Percentiles rank a stretch among this genome's conserved stretches.
Evolutionary conservation across 2,113 vertebrate species (phyloP).

Genomic region (Scopus umbretta): DNA sequence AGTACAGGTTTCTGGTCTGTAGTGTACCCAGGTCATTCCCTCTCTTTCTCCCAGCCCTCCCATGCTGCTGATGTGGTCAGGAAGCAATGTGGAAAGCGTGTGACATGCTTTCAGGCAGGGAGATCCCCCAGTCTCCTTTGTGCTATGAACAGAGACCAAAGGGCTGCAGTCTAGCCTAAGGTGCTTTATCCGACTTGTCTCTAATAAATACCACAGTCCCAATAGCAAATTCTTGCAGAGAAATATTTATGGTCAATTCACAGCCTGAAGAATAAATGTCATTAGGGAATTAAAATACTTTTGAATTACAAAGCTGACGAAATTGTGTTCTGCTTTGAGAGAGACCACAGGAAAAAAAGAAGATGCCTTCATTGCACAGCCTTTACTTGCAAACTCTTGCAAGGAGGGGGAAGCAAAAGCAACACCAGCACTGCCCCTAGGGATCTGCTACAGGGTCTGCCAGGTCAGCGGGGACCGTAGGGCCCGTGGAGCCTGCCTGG

Average conservation of each 20-base stretch:
- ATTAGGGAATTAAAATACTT: slow-evolving; percentile 23
- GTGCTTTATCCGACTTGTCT: not conserved
- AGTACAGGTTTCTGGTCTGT: not conserved
- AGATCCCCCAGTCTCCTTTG: not conserved
- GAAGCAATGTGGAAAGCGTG: not conserved
- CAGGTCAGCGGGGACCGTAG: not conserved
- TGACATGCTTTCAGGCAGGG: not conserved
- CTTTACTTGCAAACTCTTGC: not conserved
- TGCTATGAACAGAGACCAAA: not conserved
- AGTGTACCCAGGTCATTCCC: not conserved
- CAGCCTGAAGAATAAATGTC: slow-evolving; percentile 31
- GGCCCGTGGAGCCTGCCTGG: not conserved
- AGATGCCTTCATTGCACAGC: not conserved
- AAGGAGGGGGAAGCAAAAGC: not conserved
- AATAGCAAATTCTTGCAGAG: not conserved
- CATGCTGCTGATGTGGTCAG: not conserved
- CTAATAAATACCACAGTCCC: slow-evolving; percentile 2
- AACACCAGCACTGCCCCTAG: not conserved
- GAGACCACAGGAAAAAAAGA: not conserved
- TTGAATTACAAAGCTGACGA: slow-evolving; percentile 20
- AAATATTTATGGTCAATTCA: slow-evolving; percentile 52
- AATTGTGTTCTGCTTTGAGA: not conserved
- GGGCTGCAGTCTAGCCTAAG: not conserved
- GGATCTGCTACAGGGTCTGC: not conserved
- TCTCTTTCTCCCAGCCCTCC: not conserved